Base-by-base conservation (phyloP, 2,888 invertebrate species). In the Lasioglossum malachurum region DNA sequence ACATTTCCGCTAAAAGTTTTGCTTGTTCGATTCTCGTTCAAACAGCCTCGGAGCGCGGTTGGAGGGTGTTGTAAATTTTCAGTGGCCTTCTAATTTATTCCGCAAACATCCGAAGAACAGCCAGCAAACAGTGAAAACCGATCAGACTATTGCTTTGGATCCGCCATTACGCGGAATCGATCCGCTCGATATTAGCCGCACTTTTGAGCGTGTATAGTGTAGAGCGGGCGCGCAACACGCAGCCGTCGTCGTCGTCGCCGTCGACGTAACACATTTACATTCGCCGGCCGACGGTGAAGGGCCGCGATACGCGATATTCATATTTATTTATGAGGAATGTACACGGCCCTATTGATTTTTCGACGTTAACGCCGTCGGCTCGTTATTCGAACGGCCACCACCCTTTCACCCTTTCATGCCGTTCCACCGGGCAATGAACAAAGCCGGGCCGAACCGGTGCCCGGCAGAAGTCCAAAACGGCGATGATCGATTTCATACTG, bases 281-380 rank as follows among this genome's bases (percentile, higher is more conserved):
- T 83, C 78, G 79, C 82, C 83, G 74, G 72, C 49, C 71, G 78
- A 64, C 31, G 44, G 27, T 14, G 41, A 57, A 53, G 75, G 35
- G 67, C 53, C 38, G 35, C 60, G 60, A 64, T 75, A 87, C 78
- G 89, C 87, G 87, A 91, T 90, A 91, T 92, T 91, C 89, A 89
- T 90, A 92, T 91, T 92, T 92, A 92, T 93, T 92, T 91, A 92
- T 90, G 91, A 79, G 89, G 89, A 89, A 88, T 84, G 89, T 74
- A 79, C 77, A 77, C 88, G 78, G 64, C 78, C 79, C 88, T 92
- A 92, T 92, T 91, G 93, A 93, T 92, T 93, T 92, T 92, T 91
- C 89, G 84, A 85, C 84, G 84, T 87, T 88, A 85, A 83, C 87
- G 82, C 88, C 67, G 78, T 78, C 76, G 75, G 77, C 86, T 86